phyloP scores from a whole-genome alignment of 2,888 invertebrate species.

The Monoplex corrugatus region DNA sequence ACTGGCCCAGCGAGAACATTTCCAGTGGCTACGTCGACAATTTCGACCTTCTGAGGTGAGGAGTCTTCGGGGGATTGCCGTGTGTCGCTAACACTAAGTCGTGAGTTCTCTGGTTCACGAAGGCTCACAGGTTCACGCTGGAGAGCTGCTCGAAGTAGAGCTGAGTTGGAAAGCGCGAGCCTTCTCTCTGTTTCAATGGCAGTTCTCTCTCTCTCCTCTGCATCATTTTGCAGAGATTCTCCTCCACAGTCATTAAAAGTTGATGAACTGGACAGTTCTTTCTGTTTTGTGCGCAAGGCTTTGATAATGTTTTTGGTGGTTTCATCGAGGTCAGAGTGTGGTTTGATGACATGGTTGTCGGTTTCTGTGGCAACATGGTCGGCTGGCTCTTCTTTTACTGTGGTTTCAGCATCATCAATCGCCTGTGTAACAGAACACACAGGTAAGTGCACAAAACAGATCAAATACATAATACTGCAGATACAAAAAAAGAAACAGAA shows the following conservation, averaged over 20 bases:
- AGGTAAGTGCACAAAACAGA: too few relatives aligned
- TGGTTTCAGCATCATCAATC: slow-evolving; percentile 21
- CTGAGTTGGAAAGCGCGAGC: neutral
- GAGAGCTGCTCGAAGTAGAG: slow-evolving; percentile 35
- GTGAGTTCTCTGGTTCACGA: slow-evolving; percentile 20
- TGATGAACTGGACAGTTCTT: too few relatives aligned
- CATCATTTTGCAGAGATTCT: too few relatives aligned
- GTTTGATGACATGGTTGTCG: too few relatives aligned
- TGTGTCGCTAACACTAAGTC: neutral
- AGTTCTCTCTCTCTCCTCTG: neutral
- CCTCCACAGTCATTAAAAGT: too few relatives aligned
- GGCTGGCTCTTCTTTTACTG: neutral
- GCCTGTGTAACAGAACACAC: neutral
- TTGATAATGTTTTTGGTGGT: neutral
- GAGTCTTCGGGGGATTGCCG: neutral
- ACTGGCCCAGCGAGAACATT: neutral
- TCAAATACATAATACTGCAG: too few relatives aligned
- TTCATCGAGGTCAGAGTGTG: neutral
- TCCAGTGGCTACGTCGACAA: neutral
- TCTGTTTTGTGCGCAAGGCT: too few relatives aligned
- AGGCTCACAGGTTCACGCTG: slow-evolving; percentile 22
- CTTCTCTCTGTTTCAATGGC: neutral
- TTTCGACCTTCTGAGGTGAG: neutral
- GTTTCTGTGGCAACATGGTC: too few relatives aligned
- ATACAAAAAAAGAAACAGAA: too few relatives aligned